These are phyloP conservation scores for Colistium nudipinnis DNA, from an alignment of 2,113 vertebrate genomes.

Conservation along the genomic window DNA sequence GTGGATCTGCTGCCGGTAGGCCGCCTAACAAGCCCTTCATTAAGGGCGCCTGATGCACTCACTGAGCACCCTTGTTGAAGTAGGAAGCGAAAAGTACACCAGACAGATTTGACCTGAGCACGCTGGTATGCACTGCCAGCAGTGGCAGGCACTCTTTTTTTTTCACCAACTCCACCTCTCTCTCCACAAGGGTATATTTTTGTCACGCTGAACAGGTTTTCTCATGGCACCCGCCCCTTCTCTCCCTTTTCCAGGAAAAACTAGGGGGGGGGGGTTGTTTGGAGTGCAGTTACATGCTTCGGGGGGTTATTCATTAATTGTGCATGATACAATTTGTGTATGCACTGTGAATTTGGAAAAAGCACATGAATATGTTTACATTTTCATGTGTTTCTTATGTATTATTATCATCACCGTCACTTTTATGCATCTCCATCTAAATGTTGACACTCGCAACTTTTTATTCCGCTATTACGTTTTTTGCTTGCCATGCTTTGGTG, in stretches of 20 bases:
- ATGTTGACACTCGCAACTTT: constrained; percentile 20
- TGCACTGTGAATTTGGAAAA: background rate
- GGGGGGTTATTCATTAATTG: background rate
- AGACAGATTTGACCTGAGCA: constrained; percentile 75
- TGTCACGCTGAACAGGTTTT: constrained; percentile 60
- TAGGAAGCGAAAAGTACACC: constrained; percentile 74
- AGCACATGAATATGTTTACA: no score
- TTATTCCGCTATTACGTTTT: constrained; percentile 44
- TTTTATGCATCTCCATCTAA: constrained; percentile 12
- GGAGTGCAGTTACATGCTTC: background rate
- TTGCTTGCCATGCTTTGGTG: constrained; percentile 9
- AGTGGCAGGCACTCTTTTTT: constrained; percentile 16
- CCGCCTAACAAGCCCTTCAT: constrained; percentile 75
- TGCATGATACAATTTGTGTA: background rate
- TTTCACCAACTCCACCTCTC: background rate
- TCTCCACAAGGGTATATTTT: constrained; percentile 61
- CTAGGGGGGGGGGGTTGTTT: constrained; percentile 2
- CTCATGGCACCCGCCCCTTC: constrained; percentile 43
- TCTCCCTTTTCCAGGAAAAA: constrained; percentile 38
- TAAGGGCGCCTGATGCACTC: constrained; percentile 75
- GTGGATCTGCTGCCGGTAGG: constrained; percentile 71
- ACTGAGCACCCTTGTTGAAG: constrained; percentile 76
- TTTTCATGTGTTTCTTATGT: no score
- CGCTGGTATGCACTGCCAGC: constrained; percentile 58
- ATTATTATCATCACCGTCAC: background rate